phyloP scores from a whole-genome alignment of 2,113 vertebrate species.

The Lamprologus tigripictilis region DNA sequence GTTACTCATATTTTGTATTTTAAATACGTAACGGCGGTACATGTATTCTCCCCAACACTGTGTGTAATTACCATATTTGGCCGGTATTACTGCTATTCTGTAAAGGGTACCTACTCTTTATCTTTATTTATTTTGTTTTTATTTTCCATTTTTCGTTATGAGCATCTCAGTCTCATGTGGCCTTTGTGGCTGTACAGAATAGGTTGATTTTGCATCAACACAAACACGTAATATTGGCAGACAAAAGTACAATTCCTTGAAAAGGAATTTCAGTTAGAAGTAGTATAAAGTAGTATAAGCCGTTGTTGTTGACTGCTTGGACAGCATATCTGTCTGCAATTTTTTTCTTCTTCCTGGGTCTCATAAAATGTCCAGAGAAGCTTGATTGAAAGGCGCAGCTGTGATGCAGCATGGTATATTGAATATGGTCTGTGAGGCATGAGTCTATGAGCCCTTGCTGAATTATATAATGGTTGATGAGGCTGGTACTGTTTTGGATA shows the following conservation, averaged over 20 bases:
- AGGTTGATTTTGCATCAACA: neutral
- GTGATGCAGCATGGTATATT: neutral
- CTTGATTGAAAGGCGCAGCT: slow-evolving; percentile 13
- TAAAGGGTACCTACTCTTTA: neutral
- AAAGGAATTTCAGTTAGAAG: neutral
- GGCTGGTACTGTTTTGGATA: neutral
- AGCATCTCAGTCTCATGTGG: neutral
- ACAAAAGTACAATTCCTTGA: neutral
- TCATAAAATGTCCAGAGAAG: neutral
- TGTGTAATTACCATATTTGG: neutral
- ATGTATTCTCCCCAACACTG: no score
- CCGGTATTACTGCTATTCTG: no score
- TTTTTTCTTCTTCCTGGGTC: neutral
- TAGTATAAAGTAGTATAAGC: neutral
- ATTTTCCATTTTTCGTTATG: neutral
- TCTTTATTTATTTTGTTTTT: neutral
- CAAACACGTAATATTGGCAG: neutral
- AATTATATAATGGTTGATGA: slow-evolving; percentile 26
- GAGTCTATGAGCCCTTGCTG: slow-evolving; percentile 12
- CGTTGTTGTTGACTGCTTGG: neutral
- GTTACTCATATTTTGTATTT: no score
- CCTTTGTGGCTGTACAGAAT: neutral
- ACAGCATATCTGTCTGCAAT: neutral
- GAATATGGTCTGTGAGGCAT: neutral
- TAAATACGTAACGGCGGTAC: no score